A percentile compares a stretch with the other conserved stretches of the same genome.
phyloP scores from a whole-genome alignment of 2,797 vertebrate species.

The Sorex maritimensis region DNA sequence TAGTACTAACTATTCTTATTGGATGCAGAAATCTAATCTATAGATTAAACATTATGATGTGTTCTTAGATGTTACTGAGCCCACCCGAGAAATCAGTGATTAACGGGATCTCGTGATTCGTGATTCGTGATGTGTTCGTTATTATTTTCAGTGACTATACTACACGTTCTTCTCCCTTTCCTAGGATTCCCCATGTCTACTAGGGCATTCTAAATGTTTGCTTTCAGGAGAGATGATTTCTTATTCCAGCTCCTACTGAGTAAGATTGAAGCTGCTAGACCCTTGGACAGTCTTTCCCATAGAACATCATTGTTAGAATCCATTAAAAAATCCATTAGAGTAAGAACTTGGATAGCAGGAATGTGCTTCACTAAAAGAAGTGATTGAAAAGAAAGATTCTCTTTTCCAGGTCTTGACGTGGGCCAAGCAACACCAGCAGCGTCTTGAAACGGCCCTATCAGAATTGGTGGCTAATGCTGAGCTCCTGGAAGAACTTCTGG shows the following conservation, averaged over 20 bases:
- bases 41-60: background rate
- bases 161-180: background rate
- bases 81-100: no score
- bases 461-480: constrained; percentile 97
- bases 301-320: background rate
- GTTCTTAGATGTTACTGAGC: background rate
- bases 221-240: constrained; percentile 6
- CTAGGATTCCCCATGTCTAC: background rate
- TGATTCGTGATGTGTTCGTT: background rate
- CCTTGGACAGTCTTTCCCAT: constrained; percentile 19
- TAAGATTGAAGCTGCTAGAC: constrained; percentile 35
- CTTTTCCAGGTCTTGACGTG: constrained; percentile 94
- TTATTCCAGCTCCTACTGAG: background rate
- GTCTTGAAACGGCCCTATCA: constrained; percentile 95
- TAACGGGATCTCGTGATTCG: no score
- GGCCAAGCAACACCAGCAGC: constrained; percentile 99
- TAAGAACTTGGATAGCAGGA: constrained; percentile 6
- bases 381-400: background rate
- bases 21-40: background rate
- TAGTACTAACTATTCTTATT: background rate
- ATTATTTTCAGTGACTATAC: background rate
- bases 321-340: background rate
- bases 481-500: constrained; percentile 97
- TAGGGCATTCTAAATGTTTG: background rate
- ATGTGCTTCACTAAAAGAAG: constrained; percentile 23